Base-by-base conservation (phyloP, 2,113 vertebrate genomes). In the Lophius piscatorius region DNA sequence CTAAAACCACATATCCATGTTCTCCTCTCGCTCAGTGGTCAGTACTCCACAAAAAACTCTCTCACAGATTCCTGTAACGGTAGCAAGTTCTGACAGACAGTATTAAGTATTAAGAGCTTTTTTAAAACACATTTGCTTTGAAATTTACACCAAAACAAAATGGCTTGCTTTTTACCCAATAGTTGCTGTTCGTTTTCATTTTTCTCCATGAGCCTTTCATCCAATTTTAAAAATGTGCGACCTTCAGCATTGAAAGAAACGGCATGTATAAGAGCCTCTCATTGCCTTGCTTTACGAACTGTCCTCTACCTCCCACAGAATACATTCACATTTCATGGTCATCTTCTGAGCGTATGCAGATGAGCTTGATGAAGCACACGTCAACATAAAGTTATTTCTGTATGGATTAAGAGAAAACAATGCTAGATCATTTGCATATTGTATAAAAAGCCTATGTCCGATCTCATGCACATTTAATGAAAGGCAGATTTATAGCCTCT, bases 131-230 rank as follows among this genome's bases (percentile, higher is more conserved):
- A n/a, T n/a, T n/a, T n/a, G n/a, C n/a, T n/a, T n/a, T n/a, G n/a
- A n/a, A n/a, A n/a, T n/a, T n/a, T n/a, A n/a, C n/a, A n/a, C n/a
- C n/a, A n/a, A n/a, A n/a, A n/a, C n/a, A n/a, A n/a, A n/a, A n/a
- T n/a, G n/a, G n/a, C n/a, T n/a, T 34, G 4, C 33, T 34, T 65
- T 63, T 76, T 22, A 74, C 33, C 49, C 45, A 61, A 35, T 47
- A 61, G 58, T 66, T 69, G 26, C 26, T 28, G 4, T 36, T 13
- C 57, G 33, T 61, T 59, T 61, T 24, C 44, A n/a, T 0, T 70
- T 61, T 66, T 41, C 24, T 50, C 6, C 16, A 46, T 8, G 4
- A 41, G 20, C 17, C 46, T 40, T 59, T 51, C 33, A 18, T 49
- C 3, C 4, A 9, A 10, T 10, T 22, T 47, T 49, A 69, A 47